phyloP scores from a whole-genome alignment of 92 coral and sea anemone species.

The Epizoanthus scotinus region DNA sequence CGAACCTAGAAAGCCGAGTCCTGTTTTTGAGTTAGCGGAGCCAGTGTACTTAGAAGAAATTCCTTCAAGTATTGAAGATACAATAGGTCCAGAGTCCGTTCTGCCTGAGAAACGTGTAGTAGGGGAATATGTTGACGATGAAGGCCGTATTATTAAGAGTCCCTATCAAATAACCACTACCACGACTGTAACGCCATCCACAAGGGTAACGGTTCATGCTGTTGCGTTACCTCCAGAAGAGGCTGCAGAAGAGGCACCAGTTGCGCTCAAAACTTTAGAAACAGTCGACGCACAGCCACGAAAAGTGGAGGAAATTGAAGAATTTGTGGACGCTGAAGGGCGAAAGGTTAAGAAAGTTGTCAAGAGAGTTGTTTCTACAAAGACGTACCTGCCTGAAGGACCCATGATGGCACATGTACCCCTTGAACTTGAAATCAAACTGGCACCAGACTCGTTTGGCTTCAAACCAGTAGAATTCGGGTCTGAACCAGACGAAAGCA shows the following conservation, averaged over 20 bases:
- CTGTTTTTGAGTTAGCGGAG: slow-evolving; percentile 29
- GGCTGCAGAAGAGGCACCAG: slow-evolving; percentile 22
- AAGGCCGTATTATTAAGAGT: neutral
- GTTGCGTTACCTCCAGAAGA: slow-evolving; percentile 35
- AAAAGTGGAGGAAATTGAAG: slow-evolving; percentile 46
- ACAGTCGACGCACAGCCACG: slow-evolving; percentile 16
- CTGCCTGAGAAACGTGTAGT: slow-evolving; percentile 45
- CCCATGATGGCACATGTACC: slow-evolving; percentile 17
- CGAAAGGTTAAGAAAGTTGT: slow-evolving; percentile 17
- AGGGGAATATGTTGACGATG: slow-evolving; percentile 8
- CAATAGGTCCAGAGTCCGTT: slow-evolving; percentile 15
- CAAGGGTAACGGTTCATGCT: slow-evolving; percentile 28
- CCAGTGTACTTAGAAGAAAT: slow-evolving; percentile 25
- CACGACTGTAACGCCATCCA: slow-evolving; percentile 21
- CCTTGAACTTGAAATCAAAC: slow-evolving; percentile 26
- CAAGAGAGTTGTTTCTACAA: slow-evolving; percentile 19
- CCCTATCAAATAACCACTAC: slow-evolving; percentile 8
- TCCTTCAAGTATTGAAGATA: neutral
- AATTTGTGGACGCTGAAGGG: slow-evolving; percentile 45
- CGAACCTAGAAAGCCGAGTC: neutral
- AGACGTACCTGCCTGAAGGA: slow-evolving; percentile 7
- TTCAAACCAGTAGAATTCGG: neutral
- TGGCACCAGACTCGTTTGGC: slow-evolving; percentile 11
- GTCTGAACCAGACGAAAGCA: neutral
- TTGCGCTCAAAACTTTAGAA: slow-evolving; percentile 1